Base-by-base conservation (phyloP, 1,140 invertebrate genomes). In the Brachionus paranguensis region DNA sequence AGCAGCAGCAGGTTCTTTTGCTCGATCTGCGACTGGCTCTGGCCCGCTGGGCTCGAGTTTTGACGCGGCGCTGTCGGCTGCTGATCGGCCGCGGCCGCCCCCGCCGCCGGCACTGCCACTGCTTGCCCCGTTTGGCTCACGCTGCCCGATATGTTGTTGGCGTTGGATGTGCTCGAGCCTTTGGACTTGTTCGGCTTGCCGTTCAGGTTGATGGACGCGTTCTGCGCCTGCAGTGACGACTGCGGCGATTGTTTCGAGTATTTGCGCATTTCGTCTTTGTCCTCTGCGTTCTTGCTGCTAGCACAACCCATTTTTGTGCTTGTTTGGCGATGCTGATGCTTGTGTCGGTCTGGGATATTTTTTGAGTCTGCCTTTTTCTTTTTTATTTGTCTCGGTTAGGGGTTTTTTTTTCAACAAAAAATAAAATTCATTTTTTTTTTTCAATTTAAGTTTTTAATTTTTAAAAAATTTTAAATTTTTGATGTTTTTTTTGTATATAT, bases 221-320 rank as follows among this genome's bases (percentile, higher is more conserved):
- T 79, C 53, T 79, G 68, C 5, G 68, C 68, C 33, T 72, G 68
- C 14, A 72, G 24, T 3, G 68, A 72, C 27, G 72, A 50, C 27
- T 76, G 72, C 47, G 72, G 72, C 45, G 72, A 76, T 50, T 76
- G 72, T 53, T 76, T 76, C 72, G 72, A 76, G 72, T 50, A 33
- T 33, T 76, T 76, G 20, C 41, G 72, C 72, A 72, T 72, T n/a
- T 81, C 78, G 33, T 81, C 78, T 24, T 68, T 60, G 53, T 81
- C 78, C 53, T 81, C 78, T 11, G 78, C 78, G 17, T 60, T 64
- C 64, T 81, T 81, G 37, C 78, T 81, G 53, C 78, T 81, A 29
- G 78, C 78, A 55, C 78, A 81, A 68, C 78, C 78, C 78, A 81
- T 81, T 81, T 64, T 37, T 64, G 17, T 41, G 12, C 20, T 27